Conservation (phyloP, 2,113 vertebrate species). For the Haplotaxodon microlepis region DNA sequence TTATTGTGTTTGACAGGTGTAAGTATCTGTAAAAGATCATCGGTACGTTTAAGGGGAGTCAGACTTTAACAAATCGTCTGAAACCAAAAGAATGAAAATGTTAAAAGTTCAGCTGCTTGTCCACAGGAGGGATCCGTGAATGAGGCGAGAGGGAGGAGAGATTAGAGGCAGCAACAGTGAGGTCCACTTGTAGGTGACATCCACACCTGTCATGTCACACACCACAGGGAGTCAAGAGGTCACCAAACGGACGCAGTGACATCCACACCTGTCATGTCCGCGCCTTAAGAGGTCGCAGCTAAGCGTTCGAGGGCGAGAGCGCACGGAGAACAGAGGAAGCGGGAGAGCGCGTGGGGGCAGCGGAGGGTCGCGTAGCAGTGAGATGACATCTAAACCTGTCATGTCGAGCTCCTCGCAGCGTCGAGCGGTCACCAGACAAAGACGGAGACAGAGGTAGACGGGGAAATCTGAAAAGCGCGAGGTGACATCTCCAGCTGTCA, state of each 20-base stretch:
- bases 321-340: background rate
- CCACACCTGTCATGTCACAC: slow-evolving; percentile 33
- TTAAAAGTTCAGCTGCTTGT: slow-evolving; percentile 5
- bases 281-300: slow-evolving; percentile 38
- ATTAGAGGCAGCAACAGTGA: slow-evolving; percentile 5
- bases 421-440: slow-evolving; percentile 51
- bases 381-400: slow-evolving; percentile 59
- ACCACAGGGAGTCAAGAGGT: slow-evolving; percentile 15
- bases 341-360: background rate
- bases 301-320: slow-evolving; percentile 21
- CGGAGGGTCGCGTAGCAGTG: slow-evolving; percentile 25
- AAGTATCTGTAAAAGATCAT: background rate
- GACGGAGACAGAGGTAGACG: slow-evolving; percentile 6
- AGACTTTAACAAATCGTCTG: background rate
- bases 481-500: slow-evolving; percentile 46
- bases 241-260: slow-evolving; percentile 4
- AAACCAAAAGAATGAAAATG: background rate
- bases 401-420: slow-evolving; percentile 31
- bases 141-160: background rate
- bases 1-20: background rate
- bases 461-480: background rate
- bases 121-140: background rate
- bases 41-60: background rate
- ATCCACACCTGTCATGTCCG: slow-evolving; percentile 42
- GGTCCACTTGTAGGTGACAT: slow-evolving; percentile 37